Conservation (phyloP, 2,888 invertebrate genomes). For the Biston stratarius region DNA sequence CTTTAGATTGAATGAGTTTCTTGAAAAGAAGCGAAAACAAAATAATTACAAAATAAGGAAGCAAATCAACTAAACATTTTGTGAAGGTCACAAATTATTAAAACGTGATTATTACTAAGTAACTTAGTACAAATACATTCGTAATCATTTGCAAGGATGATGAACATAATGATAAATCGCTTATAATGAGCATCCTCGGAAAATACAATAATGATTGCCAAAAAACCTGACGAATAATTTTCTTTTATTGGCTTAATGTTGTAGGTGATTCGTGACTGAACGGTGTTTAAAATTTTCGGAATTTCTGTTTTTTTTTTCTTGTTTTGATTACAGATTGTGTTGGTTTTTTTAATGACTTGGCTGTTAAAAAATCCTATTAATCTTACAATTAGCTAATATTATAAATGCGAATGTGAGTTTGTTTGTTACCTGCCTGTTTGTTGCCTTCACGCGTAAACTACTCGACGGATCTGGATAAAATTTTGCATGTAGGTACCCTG, state of each 20-base stretch:
- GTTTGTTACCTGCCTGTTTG: too few relatives aligned
- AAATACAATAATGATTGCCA: slow-evolving; percentile 23
- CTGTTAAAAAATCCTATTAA: too few relatives aligned
- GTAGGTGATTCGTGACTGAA: not conserved
- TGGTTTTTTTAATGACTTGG: too few relatives aligned
- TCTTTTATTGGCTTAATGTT: slow-evolving; percentile 12
- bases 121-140: slow-evolving; percentile 13
- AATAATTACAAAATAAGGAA: slow-evolving; percentile 9
- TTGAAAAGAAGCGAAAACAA: slow-evolving; percentile 1
- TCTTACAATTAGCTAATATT: too few relatives aligned
- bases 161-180: slow-evolving; percentile 11
- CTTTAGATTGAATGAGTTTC: not conserved
- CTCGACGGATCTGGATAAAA: too few relatives aligned
- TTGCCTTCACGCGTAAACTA: too few relatives aligned
- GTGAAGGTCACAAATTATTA: slow-evolving; percentile 14
- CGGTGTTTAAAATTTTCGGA: not conserved
- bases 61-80: slow-evolving; percentile 6
- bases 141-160: slow-evolving; percentile 14
- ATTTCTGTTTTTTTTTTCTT: too few relatives aligned
- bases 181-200: slow-evolving; percentile 12
- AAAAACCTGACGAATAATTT: slow-evolving; percentile 12
- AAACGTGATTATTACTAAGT: slow-evolving; percentile 16
- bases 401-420: too few relatives aligned
- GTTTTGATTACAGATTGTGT: too few relatives aligned
- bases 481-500: too few relatives aligned